Evolutionary conservation across 1,140 invertebrate genomes (phyloP), one percentile per base, ranked within the genome.

Genomic region (Cotesia glomerata): DNA sequence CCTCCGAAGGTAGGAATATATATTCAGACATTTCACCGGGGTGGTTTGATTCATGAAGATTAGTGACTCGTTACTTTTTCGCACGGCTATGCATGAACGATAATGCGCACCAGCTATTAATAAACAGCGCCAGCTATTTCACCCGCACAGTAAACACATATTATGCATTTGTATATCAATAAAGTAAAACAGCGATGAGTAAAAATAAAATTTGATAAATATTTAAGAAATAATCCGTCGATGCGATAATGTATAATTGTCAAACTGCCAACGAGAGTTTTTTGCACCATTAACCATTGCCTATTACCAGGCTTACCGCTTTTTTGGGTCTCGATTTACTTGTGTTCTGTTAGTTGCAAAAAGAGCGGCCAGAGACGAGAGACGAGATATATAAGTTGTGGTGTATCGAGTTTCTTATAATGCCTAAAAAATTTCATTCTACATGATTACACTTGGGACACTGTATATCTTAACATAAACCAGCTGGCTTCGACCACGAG

Each of bases 101-200:
- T 79, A 81, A 80, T 81, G 78, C 81, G 81, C 79, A 82, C 76
- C 79, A 81, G 79, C 77, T 82, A 82, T 80, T 82, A 81, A 81
- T 80, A 81, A 80, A 26, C 26, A 26, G 26, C 26, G 0, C 26
- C 71, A 73, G 74, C 74, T 69, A 76, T 75, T 69, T 69, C 76
- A 67, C 74, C 71, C 73, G 73, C 56, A 72, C 49, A 26, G 26
- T 26, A 45, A 45, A 45, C 39, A 26, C 26, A 2, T 26, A 26
- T 26, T 26, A 26, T 26, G 26, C 26, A 26, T 26, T 26, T 45
- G 39, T 45, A 11, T 45, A 45, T 45, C 26, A 26, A 45, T 8
- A 45, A 45, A 7, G 11, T 2, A 45, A 11, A 65, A 59, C 54
- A 72, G 35, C 18, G 35, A 63, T n/a, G 54, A 49, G 58, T 35